A percentile compares a stretch with the other conserved stretches of the same genome.
Evolutionary conservation across 2,888 invertebrate species (phyloP).

Genomic region (Eristalinus aeneus): DNA sequence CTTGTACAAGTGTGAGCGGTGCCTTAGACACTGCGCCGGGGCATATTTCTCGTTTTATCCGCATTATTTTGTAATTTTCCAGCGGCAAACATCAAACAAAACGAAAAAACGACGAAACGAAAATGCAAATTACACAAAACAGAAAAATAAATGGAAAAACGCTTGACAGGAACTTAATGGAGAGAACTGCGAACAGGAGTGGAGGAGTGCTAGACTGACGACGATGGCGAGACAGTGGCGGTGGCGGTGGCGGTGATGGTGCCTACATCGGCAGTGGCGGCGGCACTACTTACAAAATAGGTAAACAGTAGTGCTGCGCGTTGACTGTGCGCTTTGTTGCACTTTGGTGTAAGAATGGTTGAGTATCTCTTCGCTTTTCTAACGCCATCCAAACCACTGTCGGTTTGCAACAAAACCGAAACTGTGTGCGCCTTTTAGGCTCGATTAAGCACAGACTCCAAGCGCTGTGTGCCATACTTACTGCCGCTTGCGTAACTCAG

Average conservation of each 20-base stretch:
- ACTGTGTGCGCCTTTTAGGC: slow-evolving; percentile 49
- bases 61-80: slow-evolving; percentile 70
- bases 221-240: neutral
- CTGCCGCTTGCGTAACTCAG: slow-evolving; percentile 53
- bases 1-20: neutral
- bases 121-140: slow-evolving; percentile 66
- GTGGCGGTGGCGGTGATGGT: slow-evolving; percentile 16
- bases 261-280: no score
- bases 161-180: slow-evolving; percentile 41
- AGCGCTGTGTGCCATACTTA: slow-evolving; percentile 43
- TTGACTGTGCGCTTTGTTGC: neutral
- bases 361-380: slow-evolving; percentile 38
- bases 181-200: neutral
- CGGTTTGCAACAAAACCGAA: neutral
- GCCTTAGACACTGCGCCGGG: neutral
- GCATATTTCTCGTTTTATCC: slow-evolving; percentile 64
- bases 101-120: slow-evolving; percentile 39
- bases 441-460: slow-evolving; percentile 49
- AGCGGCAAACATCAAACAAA: slow-evolving; percentile 68
- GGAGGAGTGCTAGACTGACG: slow-evolving; percentile 5
- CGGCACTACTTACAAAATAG: slow-evolving; percentile 35
- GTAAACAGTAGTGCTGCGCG: slow-evolving; percentile 29
- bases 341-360: slow-evolving; percentile 65
- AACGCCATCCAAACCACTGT: slow-evolving; percentile 4
- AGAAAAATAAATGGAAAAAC: slow-evolving; percentile 61